Conservation (phyloP, 2,888 invertebrate species). For the Meandrusa payeni region DNA sequence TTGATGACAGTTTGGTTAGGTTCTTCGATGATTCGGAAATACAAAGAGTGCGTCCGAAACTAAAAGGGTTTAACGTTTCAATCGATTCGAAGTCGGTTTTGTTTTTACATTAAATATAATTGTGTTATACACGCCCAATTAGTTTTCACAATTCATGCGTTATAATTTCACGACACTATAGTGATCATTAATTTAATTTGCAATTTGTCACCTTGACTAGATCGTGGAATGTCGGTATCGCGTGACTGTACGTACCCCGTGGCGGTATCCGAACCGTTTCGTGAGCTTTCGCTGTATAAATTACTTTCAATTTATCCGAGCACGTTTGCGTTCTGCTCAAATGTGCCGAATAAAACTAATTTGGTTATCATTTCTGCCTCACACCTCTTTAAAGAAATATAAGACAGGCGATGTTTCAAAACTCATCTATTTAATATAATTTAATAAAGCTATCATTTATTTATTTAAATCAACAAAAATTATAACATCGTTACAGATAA, state of each 20-base stretch:
- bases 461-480: no score
- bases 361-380: conserved; percentile 46
- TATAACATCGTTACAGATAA: no score
- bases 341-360: conserved; percentile 62
- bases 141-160: conserved; percentile 40
- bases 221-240: conserved; percentile 69
- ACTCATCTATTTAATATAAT: no score
- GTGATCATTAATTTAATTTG: conserved; percentile 71
- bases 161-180: conserved; percentile 55
- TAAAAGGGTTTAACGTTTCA: no score
- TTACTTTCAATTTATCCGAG: conserved; percentile 56
- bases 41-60: no score
- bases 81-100: no score
- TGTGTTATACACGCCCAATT: no score
- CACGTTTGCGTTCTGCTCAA: conserved; percentile 48
- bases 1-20: no score
- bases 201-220: conserved; percentile 70
- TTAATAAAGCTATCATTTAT: no score
- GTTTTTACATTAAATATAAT: no score
- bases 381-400: conserved; percentile 38
- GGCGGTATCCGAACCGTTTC: conserved; percentile 55
- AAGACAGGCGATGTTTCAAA: background rate
- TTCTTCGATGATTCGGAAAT: no score
- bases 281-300: conserved; percentile 69
- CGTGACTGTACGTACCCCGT: conserved; percentile 56